Base-by-base conservation (phyloP, 2,113 vertebrate genomes). In the Eudyptes chrysolophus region DNA sequence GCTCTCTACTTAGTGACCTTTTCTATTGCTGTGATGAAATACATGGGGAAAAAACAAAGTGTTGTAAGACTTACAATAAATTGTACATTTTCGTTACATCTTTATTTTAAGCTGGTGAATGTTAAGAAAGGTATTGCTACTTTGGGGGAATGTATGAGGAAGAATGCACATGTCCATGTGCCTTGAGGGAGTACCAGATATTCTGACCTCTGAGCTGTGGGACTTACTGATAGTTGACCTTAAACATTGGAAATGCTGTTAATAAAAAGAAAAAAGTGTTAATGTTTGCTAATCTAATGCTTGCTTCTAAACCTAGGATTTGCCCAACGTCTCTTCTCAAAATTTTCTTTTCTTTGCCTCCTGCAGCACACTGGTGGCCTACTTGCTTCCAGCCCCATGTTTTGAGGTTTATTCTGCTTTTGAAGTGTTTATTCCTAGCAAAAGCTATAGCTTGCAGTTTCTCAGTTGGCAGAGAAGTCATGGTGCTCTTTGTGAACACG, bases 41-140 rank as follows among this genome's bases (percentile, higher is more conserved):
- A 66, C 4, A n/a, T 44, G 62, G n/a, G 54, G 54, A 13, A 87
- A 77, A 92, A 78, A 3, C 24, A 49, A 61, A 68, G 40, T 40
- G 34, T 49, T 71, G 21, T 61, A 74, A 64, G 69, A 77, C n/a
- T 70, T 83, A 26, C 0, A 40, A 40, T 52, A 69, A 90, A 79
- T 32, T 92, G 24, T 86, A 81, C 7, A 0, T 80, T 92, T 88
- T 68, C 48, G 49, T 9, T 86, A 77, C 26, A 30, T 36, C 44
- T 89, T 64, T 87, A 52, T 94, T 90, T 94, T 58, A 89, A 71
- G 40, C 36, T 82, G 46, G 54, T 89, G 95, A 93, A 89, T 75
- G 74, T 94, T 72, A 71, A 84, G 36, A 68, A 91, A 79, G 49
- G 10, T 69, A n/a, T 48, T 78, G 57, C 52, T 82, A 2, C 48